Evolutionary conservation across 2,797 vertebrate species (phyloP).

Genomic region (Hozukius guyotensis): DNA sequence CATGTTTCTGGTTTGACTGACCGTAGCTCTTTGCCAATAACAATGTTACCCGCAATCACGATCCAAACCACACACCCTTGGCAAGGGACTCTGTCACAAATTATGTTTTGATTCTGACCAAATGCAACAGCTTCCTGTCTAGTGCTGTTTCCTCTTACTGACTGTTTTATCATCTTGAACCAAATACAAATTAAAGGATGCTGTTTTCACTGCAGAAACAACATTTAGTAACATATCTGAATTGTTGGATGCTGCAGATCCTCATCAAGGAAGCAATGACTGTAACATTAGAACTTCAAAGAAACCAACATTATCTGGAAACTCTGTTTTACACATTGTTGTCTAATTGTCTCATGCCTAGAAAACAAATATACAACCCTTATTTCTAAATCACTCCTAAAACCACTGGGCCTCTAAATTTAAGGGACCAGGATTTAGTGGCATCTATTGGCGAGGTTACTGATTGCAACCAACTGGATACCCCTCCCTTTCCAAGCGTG

Average conservation of each 20-base stretch:
- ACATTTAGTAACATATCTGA: conserved; percentile 37
- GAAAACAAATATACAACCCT: conserved; percentile 10
- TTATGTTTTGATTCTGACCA: conserved; percentile 79
- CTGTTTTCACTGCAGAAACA: conserved; percentile 29
- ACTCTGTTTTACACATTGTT: neutral
- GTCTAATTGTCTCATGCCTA: neutral
- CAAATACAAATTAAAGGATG: conserved; percentile 37
- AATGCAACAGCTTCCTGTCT: conserved; percentile 74
- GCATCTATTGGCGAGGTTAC: neutral
- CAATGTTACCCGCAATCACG: conserved; percentile 79
- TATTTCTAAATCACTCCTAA: neutral
- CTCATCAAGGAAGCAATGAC: conserved; percentile 27
- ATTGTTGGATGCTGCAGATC: neutral
- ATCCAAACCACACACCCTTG: conserved; percentile 75
- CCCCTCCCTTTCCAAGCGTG: neutral
- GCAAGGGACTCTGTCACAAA: conserved; percentile 72
- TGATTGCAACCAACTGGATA: neutral
- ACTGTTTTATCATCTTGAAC: conserved; percentile 41
- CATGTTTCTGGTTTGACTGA: conserved; percentile 78
- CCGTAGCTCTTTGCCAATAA: conserved; percentile 74
- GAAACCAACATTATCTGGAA: neutral
- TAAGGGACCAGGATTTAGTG: neutral
- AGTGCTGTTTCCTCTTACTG: conserved; percentile 56
- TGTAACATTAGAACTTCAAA: conserved; percentile 17
- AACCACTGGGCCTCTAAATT: neutral